phyloP scores from a whole-genome alignment of 2,113 vertebrate genomes.

The Paraplagusia blochii region DNA sequence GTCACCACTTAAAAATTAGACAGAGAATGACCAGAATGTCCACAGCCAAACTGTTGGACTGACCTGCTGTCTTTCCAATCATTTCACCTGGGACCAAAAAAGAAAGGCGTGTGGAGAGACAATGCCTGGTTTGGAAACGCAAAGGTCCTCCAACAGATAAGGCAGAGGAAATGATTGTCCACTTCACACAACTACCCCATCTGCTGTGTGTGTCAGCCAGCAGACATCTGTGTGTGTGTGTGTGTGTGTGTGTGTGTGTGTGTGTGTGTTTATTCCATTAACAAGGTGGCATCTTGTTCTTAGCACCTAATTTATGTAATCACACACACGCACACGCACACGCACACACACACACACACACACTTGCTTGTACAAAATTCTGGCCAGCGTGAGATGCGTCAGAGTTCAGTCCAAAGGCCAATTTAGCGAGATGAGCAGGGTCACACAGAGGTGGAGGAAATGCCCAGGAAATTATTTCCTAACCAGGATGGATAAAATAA shows the following conservation, averaged over 20 bases:
- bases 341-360: too few species aligned
- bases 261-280: slow-evolving; percentile 6
- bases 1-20: too few species aligned
- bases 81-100: too few species aligned
- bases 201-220: slow-evolving; percentile 32
- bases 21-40: too few species aligned
- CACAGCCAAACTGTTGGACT: slow-evolving; percentile 6
- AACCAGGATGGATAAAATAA: slow-evolving; percentile 69
- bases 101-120: too few species aligned
- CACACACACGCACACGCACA: too few species aligned
- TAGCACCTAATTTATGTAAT: slow-evolving; percentile 28
- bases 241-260: slow-evolving; percentile 14
- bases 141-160: slow-evolving; percentile 66
- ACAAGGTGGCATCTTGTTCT: slow-evolving; percentile 16
- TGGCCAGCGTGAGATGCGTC: slow-evolving; percentile 32
- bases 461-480: slow-evolving; percentile 66
- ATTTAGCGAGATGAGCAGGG: slow-evolving; percentile 36
- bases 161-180: slow-evolving; percentile 39
- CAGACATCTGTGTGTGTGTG: too few species aligned
- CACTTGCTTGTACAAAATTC: slow-evolving; percentile 4
- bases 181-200: slow-evolving; percentile 34
- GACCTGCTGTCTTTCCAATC: too few species aligned
- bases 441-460: slow-evolving; percentile 45
- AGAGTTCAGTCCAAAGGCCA: slow-evolving; percentile 52
- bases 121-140: slow-evolving; percentile 18